Evolutionary conservation across 2,113 vertebrate species (phyloP), one percentile per base, ranked within the genome.

Genomic region (Lipophrys pholis): DNA sequence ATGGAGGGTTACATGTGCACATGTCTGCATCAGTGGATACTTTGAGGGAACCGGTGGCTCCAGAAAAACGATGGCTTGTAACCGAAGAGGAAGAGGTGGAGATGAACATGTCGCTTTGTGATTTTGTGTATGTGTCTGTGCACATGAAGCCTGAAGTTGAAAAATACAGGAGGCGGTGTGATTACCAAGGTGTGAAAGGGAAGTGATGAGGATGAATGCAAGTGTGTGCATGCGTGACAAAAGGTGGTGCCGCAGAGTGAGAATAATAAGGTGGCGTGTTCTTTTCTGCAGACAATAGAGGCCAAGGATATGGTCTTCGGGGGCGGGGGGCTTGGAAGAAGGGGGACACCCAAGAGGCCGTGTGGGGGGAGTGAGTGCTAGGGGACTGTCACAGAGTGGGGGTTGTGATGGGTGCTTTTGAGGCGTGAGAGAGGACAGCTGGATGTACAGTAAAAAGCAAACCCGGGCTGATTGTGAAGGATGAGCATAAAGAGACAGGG

Each of bases 191-290:
- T 71, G 80, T 10, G 6, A 59, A 79, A 67, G 30, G 38, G 60
- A 78, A 55, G 70, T 68, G 63, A 90, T 84, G 87, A 88, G 78
- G 80, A 87, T 81, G 78, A 80, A 82, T 87, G 78, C 38, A 73
- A 79, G 77, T 48, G 73, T 69, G 74, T 40, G 58, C 40, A 42
- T 3, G 38, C 38, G 41, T 81, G 73, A 73, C 72, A 73, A 60
- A 0, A 50, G 42, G 70, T 8, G 43, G 59, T 58, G 78, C 76
- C 69, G 87, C 80, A 81, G 73, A 72, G 58, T 48, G 54, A 68
- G 82, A 85, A 88, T 84, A 84, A 76, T 72, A 78, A 80, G 50
- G 54, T 58, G 67, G 64, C 72, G 78, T 80, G 11, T 67, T 79
- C 46, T 53, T 51, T 50, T 70, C 63, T 68, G 72, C 78, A 89